Evolutionary conservation across 35 echinoderm and acorn worm genomes (phyloP).

Genomic region (Apostichopus parvimensis): DNA sequence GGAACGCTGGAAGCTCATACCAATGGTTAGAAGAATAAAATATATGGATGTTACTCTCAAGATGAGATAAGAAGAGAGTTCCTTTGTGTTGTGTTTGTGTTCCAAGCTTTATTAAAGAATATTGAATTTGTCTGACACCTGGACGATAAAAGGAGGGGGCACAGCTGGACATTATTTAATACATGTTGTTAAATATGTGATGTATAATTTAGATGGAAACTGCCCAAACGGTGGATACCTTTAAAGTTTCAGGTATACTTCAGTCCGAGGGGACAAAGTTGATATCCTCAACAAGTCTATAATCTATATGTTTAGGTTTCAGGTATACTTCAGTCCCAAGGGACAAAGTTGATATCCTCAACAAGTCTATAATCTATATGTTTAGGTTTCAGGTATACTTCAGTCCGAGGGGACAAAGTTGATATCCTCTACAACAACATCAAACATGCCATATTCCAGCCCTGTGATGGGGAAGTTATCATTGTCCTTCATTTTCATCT

Average conservation of each 20-base stretch:
- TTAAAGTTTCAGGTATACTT: conserved; percentile 45
- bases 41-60: no score
- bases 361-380: conserved; percentile 36
- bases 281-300: conserved; percentile 80
- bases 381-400: conserved; percentile 94
- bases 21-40: conserved; percentile 72
- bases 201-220: no score
- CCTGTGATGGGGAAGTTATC: conserved; percentile 97
- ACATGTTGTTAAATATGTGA: no score
- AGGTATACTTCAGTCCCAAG: conserved; percentile 89
- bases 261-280: conserved; percentile 89
- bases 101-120: no score
- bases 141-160: no score
- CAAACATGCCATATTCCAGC: conserved; percentile 97
- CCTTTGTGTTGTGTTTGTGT: no score
- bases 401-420: conserved; percentile 94
- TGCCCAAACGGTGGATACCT: no score
- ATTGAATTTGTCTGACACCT: no score
- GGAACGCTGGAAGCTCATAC: conserved; percentile 89
- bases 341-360: conserved; percentile 95
- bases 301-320: conserved; percentile 64
- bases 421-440: conserved; percentile 99
- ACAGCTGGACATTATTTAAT: no score
- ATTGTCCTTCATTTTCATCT: conserved; percentile 97
- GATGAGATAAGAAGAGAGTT: neutral